Evolutionary conservation across 2,113 vertebrate species (phyloP).

Genomic region (Zootoca vivipara): DNA sequence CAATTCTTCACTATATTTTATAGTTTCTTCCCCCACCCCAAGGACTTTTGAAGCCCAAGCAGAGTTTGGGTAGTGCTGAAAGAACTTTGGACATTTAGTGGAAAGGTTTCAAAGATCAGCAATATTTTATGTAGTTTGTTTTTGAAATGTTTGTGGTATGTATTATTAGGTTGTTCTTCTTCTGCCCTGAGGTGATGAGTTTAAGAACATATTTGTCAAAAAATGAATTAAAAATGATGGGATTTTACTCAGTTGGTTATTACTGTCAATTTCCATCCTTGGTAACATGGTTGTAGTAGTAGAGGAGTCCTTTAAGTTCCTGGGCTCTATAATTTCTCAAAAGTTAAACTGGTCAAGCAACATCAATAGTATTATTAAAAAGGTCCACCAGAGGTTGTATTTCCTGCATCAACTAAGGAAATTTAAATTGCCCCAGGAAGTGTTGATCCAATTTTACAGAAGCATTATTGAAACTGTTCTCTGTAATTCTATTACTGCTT

Average conservation of each 20-base stretch:
- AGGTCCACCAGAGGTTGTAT: too few relatives aligned
- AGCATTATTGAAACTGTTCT: too few relatives aligned
- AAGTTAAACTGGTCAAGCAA: too few relatives aligned
- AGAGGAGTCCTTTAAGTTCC: too few relatives aligned
- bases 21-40: background rate
- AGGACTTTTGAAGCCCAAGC: background rate
- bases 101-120: background rate
- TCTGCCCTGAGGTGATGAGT: background rate
- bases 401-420: too few relatives aligned
- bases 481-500: too few relatives aligned
- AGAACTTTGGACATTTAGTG: background rate
- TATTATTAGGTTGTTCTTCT: background rate
- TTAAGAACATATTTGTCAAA: background rate
- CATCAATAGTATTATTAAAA: too few relatives aligned
- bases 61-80: background rate
- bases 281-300: too few relatives aligned
- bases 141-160: background rate
- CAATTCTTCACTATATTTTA: background rate
- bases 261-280: too few relatives aligned
- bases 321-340: too few relatives aligned
- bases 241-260: constrained; percentile 45
- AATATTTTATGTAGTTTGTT: background rate
- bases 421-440: too few relatives aligned
- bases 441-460: too few relatives aligned
- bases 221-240: background rate